Evolutionary conservation across 2,888 invertebrate species (phyloP), one percentile per base, ranked within the genome.

Genomic region (Deladenus siricidicola): DNA sequence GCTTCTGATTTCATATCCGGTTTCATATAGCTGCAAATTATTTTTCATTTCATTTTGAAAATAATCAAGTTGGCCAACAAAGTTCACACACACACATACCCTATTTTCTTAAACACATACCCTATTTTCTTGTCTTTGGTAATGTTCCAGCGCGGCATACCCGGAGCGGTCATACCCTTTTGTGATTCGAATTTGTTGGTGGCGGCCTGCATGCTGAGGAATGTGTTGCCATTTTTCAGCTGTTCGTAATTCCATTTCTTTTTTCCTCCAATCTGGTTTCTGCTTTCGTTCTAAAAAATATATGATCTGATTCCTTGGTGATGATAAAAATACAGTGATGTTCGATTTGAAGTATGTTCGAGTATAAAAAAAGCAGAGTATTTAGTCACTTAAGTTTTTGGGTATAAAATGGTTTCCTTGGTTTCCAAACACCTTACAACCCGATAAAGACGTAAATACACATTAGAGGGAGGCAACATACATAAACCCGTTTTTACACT

Each of bases 111-210:
- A 26, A 8, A n/a, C 3, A 49, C 45, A 4, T 56, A 72, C 70
- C 76, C 76, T 34, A 70, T 65, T 56, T 76, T 72, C 68, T 76
- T 76, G 67, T 76, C 76, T 66, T 71, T 75, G 62, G 71, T 71
- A 62, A 77, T 68, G 62, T 77, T 77, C 71, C 70, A 72, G 53
- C 77, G 61, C 42, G 77, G 75, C 77, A 77, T 75, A 44, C 75
- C 66, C 10, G 62, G 60, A 45, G 69, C 77, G 10, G 77, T 77
- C 77, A 77, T 77, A 59, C 77, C 77, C 28, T 60, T 63, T 58
- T 77, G 77, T 45, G 74, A 66, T 55, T 78, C 77, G 66, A 76
- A 77, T 58, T 71, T 71, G 71, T 77, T 77, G 55, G 77, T 78
- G n/a, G 70, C 77, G 23, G 76, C 68, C 64, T 72, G 71, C 71